phyloP scores from a whole-genome alignment of 2,113 vertebrate species.

The Limnothrissa miodon region DNA sequence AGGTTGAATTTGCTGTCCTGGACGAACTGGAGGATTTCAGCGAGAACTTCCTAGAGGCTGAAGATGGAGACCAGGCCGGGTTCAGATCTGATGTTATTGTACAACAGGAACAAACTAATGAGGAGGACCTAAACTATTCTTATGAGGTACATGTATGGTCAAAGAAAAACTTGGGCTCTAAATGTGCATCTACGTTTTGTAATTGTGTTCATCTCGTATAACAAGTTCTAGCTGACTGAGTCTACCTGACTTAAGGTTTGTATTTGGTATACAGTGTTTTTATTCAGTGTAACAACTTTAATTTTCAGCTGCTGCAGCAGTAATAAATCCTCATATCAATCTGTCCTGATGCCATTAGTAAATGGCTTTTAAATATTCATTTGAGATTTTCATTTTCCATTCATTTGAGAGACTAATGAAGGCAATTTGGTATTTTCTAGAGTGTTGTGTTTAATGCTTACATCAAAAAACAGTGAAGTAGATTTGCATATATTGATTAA shows the following conservation, averaged over 20 bases:
- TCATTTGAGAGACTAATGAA: too few relatives aligned
- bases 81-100: slow-evolving; percentile 90
- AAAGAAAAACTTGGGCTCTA: background rate
- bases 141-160: slow-evolving; percentile 84
- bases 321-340: background rate
- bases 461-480: background rate
- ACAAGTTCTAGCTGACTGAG: background rate
- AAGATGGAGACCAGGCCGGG: slow-evolving; percentile 82
- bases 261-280: too few relatives aligned
- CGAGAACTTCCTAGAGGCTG: slow-evolving; percentile 93
- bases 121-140: slow-evolving; percentile 83
- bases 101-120: slow-evolving; percentile 89
- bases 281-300: background rate
- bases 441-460: background rate
- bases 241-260: background rate
- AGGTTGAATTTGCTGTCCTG: slow-evolving; percentile 97
- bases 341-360: background rate
- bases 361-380: background rate
- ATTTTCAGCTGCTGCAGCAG: background rate
- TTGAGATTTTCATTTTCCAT: background rate
- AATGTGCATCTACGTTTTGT: background rate
- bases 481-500: background rate
- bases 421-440: too few relatives aligned
- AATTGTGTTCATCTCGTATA: background rate
- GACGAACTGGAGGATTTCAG: slow-evolving; percentile 97